phyloP scores from a whole-genome alignment of 2,888 invertebrate genomes.

The Neoascia interrupta region DNA sequence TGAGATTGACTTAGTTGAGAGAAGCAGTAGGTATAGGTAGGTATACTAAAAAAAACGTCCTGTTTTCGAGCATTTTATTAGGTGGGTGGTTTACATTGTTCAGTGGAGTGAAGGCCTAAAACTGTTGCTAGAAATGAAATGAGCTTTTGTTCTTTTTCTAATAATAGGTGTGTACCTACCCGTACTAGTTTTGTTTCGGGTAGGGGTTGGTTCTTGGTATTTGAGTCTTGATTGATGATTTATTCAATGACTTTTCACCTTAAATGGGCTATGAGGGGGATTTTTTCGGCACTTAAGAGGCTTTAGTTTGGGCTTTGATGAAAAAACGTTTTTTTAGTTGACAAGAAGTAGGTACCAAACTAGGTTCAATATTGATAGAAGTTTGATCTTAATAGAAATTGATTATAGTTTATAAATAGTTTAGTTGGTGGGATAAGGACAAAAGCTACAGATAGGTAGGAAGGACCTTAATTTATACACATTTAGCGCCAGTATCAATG shows the following conservation, averaged over 20 bases:
- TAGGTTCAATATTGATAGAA: too few species aligned
- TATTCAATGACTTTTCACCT: slow-evolving; percentile 22
- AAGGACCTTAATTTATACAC: too few species aligned
- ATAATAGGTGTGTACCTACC: background rate
- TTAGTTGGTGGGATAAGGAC: too few species aligned
- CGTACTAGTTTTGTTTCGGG: background rate
- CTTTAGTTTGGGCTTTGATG: too few species aligned
- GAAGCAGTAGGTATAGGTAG: slow-evolving; percentile 7
- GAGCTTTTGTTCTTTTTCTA: slow-evolving; percentile 29
- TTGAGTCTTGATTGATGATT: slow-evolving; percentile 51
- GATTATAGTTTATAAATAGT: too few species aligned
- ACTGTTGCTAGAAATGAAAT: slow-evolving; percentile 34
- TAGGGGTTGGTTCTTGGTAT: slow-evolving; percentile 8
- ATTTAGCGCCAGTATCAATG: too few species aligned
- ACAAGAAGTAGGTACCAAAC: too few species aligned
- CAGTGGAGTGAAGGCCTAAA: slow-evolving; percentile 1
- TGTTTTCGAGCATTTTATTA: slow-evolving; percentile 16
- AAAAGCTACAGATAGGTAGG: too few species aligned
- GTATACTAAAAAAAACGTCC: too few species aligned
- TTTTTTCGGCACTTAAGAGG: too few species aligned
- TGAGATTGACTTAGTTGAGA: slow-evolving; percentile 18
- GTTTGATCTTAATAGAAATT: too few species aligned
- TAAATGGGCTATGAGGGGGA: slow-evolving; percentile 2
- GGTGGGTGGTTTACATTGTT: slow-evolving; percentile 1
- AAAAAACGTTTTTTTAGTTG: too few species aligned